Conservation (phyloP, 1,140 invertebrate species). For the Pseudomyrmex dendroicus region DNA sequence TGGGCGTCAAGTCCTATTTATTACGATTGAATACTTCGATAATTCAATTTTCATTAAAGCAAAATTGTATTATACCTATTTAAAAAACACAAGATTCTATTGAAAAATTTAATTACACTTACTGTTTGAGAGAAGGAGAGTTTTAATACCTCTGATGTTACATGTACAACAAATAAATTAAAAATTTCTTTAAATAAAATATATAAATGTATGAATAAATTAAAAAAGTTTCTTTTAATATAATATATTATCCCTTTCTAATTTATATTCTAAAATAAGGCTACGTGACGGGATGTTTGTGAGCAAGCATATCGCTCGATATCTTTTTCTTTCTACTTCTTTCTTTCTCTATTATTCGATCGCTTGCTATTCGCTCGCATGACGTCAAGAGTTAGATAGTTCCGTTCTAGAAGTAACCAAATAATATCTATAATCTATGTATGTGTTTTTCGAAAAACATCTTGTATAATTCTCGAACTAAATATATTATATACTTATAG, state of each 20-base stretch:
- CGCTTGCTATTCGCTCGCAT: not conserved
- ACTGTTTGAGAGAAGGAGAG: too few species aligned
- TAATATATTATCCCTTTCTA: too few species aligned
- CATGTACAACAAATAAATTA: too few species aligned
- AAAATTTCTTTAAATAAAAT: too few species aligned
- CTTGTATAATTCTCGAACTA: not conserved
- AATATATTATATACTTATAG: not conserved
- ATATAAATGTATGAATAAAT: too few species aligned
- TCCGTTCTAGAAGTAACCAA: not conserved
- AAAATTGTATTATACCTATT: conserved; percentile 9
- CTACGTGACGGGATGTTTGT: too few species aligned
- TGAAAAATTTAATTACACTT: too few species aligned
- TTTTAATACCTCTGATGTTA: too few species aligned
- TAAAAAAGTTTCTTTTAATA: too few species aligned
- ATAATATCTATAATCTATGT: not conserved
- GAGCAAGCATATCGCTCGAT: not conserved
- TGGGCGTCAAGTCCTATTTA: not conserved
- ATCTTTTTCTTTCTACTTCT: not conserved
- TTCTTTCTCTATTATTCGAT: not conserved
- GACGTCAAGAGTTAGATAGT: not conserved
- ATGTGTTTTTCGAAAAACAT: not conserved
- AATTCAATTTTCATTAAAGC: conserved; percentile 9
- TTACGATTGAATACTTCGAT: not conserved
- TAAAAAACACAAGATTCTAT: not conserved
- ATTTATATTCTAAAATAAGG: too few species aligned